Percentiles rank a stretch among this genome's conserved stretches.
Conservation (phyloP, 2,797 vertebrate species). For the Pampus argenteus region DNA sequence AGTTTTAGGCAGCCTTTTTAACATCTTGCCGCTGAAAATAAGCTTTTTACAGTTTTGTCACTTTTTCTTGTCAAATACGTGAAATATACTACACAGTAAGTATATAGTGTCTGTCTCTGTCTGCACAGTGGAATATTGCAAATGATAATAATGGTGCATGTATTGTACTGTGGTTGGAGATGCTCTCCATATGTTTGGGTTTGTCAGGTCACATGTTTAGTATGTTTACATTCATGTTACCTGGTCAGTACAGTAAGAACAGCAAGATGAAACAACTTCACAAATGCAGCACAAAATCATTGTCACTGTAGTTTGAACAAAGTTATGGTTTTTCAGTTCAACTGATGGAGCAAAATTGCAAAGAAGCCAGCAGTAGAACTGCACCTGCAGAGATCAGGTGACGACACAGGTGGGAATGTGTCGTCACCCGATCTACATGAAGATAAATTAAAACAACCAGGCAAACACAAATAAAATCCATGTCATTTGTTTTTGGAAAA, state of each 20-base stretch:
- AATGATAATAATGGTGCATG: not conserved
- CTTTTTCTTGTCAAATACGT: no score
- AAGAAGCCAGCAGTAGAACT: not conserved
- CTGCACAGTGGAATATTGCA: not conserved
- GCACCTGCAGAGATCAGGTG: not conserved
- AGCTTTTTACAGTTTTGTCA: no score
- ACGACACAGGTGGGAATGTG: not conserved
- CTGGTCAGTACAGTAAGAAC: not conserved
- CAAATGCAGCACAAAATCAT: not conserved
- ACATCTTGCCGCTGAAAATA: no score
- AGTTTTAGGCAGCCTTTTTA: no score
- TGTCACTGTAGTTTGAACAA: not conserved
- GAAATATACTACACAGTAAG: not conserved
- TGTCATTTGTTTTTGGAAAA: constrained; percentile 18
- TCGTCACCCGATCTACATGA: constrained; percentile 4
- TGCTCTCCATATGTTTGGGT: not conserved
- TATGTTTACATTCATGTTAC: not conserved
- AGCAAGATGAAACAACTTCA: not conserved
- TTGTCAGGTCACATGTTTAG: no score
- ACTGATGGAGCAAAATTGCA: constrained; percentile 6
- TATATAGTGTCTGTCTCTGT: not conserved
- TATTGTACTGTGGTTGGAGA: not conserved
- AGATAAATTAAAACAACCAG: constrained; percentile 15
- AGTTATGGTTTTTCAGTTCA: not conserved
- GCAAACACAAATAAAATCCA: constrained; percentile 15